Conservation (phyloP, 2,113 vertebrate genomes). For the Elephantulus edwardii region DNA sequence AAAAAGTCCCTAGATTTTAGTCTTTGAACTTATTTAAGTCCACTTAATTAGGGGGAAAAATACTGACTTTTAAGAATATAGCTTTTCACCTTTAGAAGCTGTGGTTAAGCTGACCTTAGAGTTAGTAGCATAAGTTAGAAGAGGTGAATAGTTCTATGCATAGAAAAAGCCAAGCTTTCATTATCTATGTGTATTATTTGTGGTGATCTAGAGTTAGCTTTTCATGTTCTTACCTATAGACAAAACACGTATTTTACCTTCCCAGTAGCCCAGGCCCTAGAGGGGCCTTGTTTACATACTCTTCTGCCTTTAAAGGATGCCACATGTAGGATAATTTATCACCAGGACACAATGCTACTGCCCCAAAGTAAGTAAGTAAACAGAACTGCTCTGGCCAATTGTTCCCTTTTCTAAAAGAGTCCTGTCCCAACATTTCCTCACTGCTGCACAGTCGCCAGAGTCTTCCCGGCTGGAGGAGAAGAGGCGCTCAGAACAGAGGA, state of each 20-base stretch:
- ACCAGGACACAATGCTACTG: constrained; percentile 53
- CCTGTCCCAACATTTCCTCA: constrained; percentile 1
- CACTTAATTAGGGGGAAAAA: constrained; percentile 34
- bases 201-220: constrained; percentile 63
- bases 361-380: constrained; percentile 51
- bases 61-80: constrained; percentile 49
- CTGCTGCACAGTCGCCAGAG: neutral
- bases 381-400: constrained; percentile 41
- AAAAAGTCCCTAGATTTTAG: constrained; percentile 67
- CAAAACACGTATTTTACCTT: neutral
- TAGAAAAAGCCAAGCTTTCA: constrained; percentile 43
- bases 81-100: constrained; percentile 68
- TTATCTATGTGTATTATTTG: neutral
- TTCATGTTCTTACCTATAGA: neutral
- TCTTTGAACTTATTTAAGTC: constrained; percentile 62
- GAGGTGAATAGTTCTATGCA: constrained; percentile 45
- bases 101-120: constrained; percentile 67
- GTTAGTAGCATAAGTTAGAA: constrained; percentile 70
- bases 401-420: constrained; percentile 19
- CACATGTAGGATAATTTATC: constrained; percentile 34
- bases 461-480: neutral
- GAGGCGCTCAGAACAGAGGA: neutral
- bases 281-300: constrained; percentile 35
- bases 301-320: constrained; percentile 27
- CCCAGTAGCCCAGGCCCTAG: neutral